Percentiles rank a stretch among this genome's conserved stretches.
Evolutionary conservation across 2,888 invertebrate genomes (phyloP).

Genomic region (Cataglyphis altisquamis): DNA sequence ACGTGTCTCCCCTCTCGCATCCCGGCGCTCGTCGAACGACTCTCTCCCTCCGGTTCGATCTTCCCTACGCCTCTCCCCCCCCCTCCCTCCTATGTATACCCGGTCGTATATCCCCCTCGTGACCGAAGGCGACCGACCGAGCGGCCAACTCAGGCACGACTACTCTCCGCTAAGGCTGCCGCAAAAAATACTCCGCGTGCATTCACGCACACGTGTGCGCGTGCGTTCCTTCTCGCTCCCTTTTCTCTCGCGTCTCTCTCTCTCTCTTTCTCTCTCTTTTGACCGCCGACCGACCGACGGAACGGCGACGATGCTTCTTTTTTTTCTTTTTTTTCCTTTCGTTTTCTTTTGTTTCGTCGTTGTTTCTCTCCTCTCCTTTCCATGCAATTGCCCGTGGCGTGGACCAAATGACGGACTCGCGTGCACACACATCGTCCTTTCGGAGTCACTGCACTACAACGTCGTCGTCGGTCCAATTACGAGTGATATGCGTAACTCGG

Average conservation of each 20-base stretch:
- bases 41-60: slow-evolving; percentile 20
- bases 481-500: slow-evolving; percentile 17
- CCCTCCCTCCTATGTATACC: slow-evolving; percentile 18
- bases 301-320: slow-evolving; percentile 11
- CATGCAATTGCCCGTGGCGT: not conserved
- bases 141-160: slow-evolving; percentile 78
- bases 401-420: slow-evolving; percentile 39
- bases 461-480: slow-evolving; percentile 47
- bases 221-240: slow-evolving; percentile 26
- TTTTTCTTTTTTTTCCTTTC: not conserved
- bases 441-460: slow-evolving; percentile 34
- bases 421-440: slow-evolving; percentile 10
- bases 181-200: slow-evolving; percentile 78
- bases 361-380: slow-evolving; percentile 1
- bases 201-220: slow-evolving; percentile 77
- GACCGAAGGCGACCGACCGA: slow-evolving; percentile 77
- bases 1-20: slow-evolving; percentile 1
- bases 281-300: slow-evolving; percentile 5
- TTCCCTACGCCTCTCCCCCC: not conserved
- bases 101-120: slow-evolving; percentile 35
- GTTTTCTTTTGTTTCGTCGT: slow-evolving; percentile 3
- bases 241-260: not conserved
- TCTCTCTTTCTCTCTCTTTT: too few relatives aligned
- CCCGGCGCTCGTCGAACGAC: slow-evolving; percentile 25
- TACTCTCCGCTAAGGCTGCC: slow-evolving; percentile 63